Evolutionary conservation across 2,113 vertebrate species (phyloP), one percentile per base, ranked within the genome.

Genomic region (Syngnathus scovelli): DNA sequence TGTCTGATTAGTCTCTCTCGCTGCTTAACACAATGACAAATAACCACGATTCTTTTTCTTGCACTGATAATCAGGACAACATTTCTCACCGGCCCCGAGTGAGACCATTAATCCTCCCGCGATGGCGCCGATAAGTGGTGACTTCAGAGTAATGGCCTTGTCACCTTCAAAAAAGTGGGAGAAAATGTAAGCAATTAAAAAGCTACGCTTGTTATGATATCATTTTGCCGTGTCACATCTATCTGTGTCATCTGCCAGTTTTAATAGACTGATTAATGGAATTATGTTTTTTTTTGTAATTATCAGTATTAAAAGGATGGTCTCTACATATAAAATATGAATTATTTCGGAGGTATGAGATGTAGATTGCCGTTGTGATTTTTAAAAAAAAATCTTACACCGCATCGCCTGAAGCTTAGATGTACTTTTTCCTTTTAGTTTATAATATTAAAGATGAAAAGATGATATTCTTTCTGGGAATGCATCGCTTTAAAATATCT

Each of bases 51-150:
- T 98, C 94, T 96, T 98, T 95, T 94, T 91, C 93, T 92, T 87
- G 92, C 90, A 92, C 94, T 95, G 96, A 98, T 99, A 98, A 98
- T 96, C 93, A 83, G 91, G 94, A 96, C 95, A 98, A 95, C 95
- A 95, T 96, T 96, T 92, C 94, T 98, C 92, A 89, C 93, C 88
- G 88, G 92, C 93, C 93, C 52, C 93, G 96, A 96, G 95, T 96
- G 94, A 96, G 95, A 93, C 95, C 96, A 99, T 99, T 98, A 98
- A 99, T 99, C 95, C 94, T 98, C 90, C 55, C 79, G 87, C 87
- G 96, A 99, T 98, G 92, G 92, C 88, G 89, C 92, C 87, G 95
- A 98, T 99, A 98, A 95, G 94, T 93, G 91, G 90, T 92, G 94
- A 95, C 95, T 95, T 90, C 87, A 90, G 93, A 96, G 94, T 99